phyloP scores from a whole-genome alignment of 1,140 invertebrate genomes.

The Papilio aristodemus region DNA sequence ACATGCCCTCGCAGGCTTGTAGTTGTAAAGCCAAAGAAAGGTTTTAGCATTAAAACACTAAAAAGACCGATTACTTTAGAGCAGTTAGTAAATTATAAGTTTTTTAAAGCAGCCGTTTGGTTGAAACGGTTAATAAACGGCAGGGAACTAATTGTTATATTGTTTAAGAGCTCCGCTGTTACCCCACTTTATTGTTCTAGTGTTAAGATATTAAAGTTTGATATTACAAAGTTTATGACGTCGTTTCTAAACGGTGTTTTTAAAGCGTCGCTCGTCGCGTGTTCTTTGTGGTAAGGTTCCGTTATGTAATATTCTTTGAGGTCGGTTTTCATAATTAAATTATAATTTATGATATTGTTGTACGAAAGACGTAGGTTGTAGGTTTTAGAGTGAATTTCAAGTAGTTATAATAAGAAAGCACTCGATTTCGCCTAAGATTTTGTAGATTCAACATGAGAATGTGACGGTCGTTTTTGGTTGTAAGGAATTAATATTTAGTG shows the following conservation, averaged over 20 bases:
- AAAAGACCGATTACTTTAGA: slow-evolving; percentile 18
- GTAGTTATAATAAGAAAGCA: background rate
- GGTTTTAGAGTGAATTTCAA: background rate
- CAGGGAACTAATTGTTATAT: slow-evolving; percentile 29
- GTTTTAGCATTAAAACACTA: slow-evolving; percentile 22
- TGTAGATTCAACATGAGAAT: background rate
- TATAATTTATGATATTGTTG: background rate
- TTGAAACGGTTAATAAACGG: slow-evolving; percentile 24
- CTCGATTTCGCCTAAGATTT: background rate
- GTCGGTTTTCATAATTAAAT: slow-evolving; percentile 7
- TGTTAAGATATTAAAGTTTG: slow-evolving; percentile 30
- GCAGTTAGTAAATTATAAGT: slow-evolving; percentile 25
- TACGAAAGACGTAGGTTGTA: background rate
- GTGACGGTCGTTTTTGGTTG: too few species aligned
- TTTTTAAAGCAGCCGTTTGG: slow-evolving; percentile 19
- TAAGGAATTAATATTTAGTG: too few species aligned
- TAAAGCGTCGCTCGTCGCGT: background rate
- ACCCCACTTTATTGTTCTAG: slow-evolving; percentile 30
- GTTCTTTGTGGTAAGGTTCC: slow-evolving; percentile 10
- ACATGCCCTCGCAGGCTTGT: background rate
- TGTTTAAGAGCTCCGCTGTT: slow-evolving; percentile 27
- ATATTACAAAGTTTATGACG: slow-evolving; percentile 31
- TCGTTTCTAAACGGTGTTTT: slow-evolving; percentile 17
- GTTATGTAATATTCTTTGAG: background rate
- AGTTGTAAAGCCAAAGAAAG: background rate